Conservation (phyloP, 2,888 invertebrate species). For the Oxystoma pomonae region DNA sequence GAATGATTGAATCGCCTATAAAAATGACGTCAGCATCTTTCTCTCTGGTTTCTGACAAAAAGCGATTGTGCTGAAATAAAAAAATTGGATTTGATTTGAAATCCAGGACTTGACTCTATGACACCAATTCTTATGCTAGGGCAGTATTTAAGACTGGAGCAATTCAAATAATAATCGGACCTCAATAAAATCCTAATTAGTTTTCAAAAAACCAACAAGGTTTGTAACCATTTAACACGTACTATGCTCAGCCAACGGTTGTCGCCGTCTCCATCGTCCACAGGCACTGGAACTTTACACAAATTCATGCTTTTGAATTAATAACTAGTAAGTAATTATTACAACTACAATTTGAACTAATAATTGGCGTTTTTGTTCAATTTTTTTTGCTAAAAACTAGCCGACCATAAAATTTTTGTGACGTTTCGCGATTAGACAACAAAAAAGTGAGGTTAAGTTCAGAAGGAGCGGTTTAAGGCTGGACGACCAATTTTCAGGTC, state of each 20-base stretch:
- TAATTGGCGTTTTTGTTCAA: background rate
- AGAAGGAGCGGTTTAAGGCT: no score
- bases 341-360: slow-evolving; percentile 2
- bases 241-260: slow-evolving; percentile 82
- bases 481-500: no score
- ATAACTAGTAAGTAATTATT: slow-evolving; percentile 3
- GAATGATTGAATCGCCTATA: slow-evolving; percentile 84
- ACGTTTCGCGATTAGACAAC: background rate
- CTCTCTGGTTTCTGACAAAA: slow-evolving; percentile 78
- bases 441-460: background rate
- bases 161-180: background rate
- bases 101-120: background rate
- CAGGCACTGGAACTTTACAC: slow-evolving; percentile 65
- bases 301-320: slow-evolving; percentile 63
- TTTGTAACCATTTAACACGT: slow-evolving; percentile 29
- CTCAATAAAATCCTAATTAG: background rate
- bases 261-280: slow-evolving; percentile 78
- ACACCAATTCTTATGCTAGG: background rate
- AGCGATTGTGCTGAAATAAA: slow-evolving; percentile 72
- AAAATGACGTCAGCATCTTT: slow-evolving; percentile 91
- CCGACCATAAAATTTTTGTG: background rate
- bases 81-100: slow-evolving; percentile 5
- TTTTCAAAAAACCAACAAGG: background rate
- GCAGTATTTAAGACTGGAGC: background rate
- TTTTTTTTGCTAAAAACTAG: background rate